These are phyloP conservation scores for Drosophila triauraria DNA, from an alignment of 1,140 invertebrate species.

Conservation along the genomic window DNA sequence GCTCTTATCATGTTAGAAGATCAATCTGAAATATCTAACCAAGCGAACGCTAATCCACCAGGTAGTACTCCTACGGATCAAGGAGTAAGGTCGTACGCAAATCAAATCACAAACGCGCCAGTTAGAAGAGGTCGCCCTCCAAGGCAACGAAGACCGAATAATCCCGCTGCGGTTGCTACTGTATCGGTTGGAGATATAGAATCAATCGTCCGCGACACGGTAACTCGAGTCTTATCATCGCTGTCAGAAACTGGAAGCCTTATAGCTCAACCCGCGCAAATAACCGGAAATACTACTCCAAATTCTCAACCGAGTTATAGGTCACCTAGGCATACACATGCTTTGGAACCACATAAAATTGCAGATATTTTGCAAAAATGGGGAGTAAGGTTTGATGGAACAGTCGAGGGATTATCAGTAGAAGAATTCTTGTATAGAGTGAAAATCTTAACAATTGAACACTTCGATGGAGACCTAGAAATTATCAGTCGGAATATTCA, in stretches of 20 bases:
- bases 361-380: slow-evolving; percentile 4
- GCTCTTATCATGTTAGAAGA: too few relatives aligned
- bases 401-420: background rate
- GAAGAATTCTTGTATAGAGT: background rate
- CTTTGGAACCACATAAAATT: background rate
- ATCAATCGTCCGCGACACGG: background rate
- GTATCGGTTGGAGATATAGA: background rate
- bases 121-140: background rate
- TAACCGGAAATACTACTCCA: too few relatives aligned
- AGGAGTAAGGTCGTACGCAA: background rate
- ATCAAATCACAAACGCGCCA: background rate
- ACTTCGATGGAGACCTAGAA: background rate
- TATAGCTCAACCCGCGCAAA: background rate
- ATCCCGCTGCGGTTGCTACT: too few relatives aligned
- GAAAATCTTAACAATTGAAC: background rate
- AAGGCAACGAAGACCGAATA: background rate
- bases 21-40: too few relatives aligned
- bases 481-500: slow-evolving; percentile 11
- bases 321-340: background rate
- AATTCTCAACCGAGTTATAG: background rate
- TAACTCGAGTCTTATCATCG: background rate
- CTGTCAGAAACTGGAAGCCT: background rate
- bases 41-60: too few relatives aligned
- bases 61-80: background rate
- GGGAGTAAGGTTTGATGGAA: background rate